Base-by-base conservation (phyloP, 2,797 vertebrate genomes). In the Oryzias sinensis region DNA sequence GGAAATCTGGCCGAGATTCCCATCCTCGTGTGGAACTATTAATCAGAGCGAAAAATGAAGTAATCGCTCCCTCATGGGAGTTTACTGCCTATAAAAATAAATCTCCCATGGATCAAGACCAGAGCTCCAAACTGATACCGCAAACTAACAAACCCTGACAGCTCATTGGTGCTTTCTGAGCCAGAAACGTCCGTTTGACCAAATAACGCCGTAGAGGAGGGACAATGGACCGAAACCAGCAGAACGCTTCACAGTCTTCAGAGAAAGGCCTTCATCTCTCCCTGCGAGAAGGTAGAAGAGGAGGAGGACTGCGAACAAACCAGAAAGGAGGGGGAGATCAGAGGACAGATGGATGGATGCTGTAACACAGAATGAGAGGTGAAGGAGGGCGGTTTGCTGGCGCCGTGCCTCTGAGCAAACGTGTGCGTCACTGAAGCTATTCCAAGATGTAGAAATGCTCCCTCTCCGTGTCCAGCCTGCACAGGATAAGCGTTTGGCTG, bases 31-130 rank as follows among this genome's bases (percentile, higher is more conserved):
- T 55, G 71, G 63, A 82, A 75, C 65, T 70, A 77, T 78, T 87
- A 84, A 90, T 90, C 83, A 86, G 72, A 78, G 81, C 79, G 81
- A 66, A 75, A 22, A 53, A 83, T 90, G 85, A 92, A 82, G 78
- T 91, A 89, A 91, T 86, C 46, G 5, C 70, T 73, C 74, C 76
- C 79, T 85, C 79, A 50, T 87, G 77, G 87, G 83, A 87, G 86
- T 89, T 87, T 70, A 80, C 78, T 83, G 86, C 83, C 75, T 74
- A 67, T 83, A 85, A 87, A 84, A 86, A 84, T 80, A 85, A 81
- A 77, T 57, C 65, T 15, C 43, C 59, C 70, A 66, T 67, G 70
- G 71, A 72, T 79, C 62, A 76, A 71, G 80, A 84, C 70, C 49
- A 63, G 49, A 56, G 71, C 74, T 74, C 81, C 84, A 77, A 65